These are phyloP conservation scores for Zaprionus nigranus DNA, from an alignment of 1,140 invertebrate genomes.

Conservation along the genomic window DNA sequence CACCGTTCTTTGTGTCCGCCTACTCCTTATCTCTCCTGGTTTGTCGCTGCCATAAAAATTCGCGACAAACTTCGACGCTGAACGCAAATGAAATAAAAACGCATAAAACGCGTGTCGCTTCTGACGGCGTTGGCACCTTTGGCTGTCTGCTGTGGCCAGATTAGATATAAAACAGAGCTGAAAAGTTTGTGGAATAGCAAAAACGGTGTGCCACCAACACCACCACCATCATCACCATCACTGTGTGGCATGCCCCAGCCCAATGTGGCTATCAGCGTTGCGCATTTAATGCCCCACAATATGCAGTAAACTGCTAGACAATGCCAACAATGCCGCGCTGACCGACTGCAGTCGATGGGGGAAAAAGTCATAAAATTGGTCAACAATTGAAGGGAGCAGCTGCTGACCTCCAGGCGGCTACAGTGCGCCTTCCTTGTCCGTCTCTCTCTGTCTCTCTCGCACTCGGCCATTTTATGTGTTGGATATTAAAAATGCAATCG, in stretches of 20 bases:
- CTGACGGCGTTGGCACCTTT: constrained; percentile 41
- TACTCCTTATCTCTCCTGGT: neutral
- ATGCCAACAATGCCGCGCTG: constrained; percentile 48
- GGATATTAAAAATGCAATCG: constrained; percentile 75
- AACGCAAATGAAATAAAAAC: constrained; percentile 71
- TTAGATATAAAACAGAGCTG: constrained; percentile 67
- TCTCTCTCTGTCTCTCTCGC: neutral
- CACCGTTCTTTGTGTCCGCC: neutral
- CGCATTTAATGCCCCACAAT: constrained; percentile 45
- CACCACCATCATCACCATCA: neutral
- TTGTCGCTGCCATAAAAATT: constrained; percentile 57
- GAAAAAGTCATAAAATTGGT: constrained; percentile 73
- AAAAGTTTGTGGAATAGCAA: constrained; percentile 49
- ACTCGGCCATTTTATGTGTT: constrained; percentile 51
- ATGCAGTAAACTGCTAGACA: constrained; percentile 62
- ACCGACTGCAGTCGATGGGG: constrained; percentile 64
- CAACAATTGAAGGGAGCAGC: constrained; percentile 45
- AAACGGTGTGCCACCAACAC: neutral
- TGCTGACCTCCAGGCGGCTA: constrained; percentile 30
- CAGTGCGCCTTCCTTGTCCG: too few species aligned
- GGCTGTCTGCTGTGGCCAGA: constrained; percentile 45
- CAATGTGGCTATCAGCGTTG: constrained; percentile 12
- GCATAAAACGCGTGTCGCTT: constrained; percentile 66
- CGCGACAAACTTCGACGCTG: constrained; percentile 40
- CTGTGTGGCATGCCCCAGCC: constrained; percentile 39